A percentile compares a stretch with the other conserved stretches of the same genome.
These are phyloP conservation scores for Lepeophtheirus salmonis DNA, from an alignment of 1,140 invertebrate genomes.

Conservation along the genomic window DNA sequence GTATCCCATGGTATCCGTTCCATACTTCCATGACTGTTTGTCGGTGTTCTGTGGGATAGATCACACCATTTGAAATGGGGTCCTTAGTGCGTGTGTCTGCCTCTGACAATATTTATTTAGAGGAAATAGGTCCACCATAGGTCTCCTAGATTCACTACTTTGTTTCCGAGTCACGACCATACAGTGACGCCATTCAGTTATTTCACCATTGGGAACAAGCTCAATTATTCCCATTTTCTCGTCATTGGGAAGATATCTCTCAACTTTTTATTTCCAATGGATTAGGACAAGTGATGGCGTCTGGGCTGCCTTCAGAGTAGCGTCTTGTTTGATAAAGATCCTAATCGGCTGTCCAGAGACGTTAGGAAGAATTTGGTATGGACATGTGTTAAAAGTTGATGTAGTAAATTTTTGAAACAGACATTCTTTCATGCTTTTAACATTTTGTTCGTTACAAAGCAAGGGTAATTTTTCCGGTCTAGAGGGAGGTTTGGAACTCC, in stretches of 20 bases:
- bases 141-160: background rate
- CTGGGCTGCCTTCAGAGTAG: background rate
- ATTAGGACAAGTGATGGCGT: background rate
- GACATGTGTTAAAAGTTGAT: too few species aligned
- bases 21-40: background rate
- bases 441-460: too few species aligned
- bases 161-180: background rate
- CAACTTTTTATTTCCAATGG: background rate
- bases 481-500: too few species aligned
- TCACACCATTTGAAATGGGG: background rate
- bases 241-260: background rate
- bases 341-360: too few species aligned
- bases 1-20: background rate
- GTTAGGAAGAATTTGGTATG: too few species aligned
- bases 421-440: too few species aligned
- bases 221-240: too few species aligned
- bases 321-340: too few species aligned
- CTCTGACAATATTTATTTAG: background rate
- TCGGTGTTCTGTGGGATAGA: background rate
- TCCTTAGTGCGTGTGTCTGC: background rate
- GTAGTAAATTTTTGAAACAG: too few species aligned
- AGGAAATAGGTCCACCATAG: background rate
- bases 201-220: too few species aligned
- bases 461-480: too few species aligned
- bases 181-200: too few species aligned